Evolutionary conservation across 1,140 invertebrate species (phyloP).

Genomic region (Dinoponera quadriceps): DNA sequence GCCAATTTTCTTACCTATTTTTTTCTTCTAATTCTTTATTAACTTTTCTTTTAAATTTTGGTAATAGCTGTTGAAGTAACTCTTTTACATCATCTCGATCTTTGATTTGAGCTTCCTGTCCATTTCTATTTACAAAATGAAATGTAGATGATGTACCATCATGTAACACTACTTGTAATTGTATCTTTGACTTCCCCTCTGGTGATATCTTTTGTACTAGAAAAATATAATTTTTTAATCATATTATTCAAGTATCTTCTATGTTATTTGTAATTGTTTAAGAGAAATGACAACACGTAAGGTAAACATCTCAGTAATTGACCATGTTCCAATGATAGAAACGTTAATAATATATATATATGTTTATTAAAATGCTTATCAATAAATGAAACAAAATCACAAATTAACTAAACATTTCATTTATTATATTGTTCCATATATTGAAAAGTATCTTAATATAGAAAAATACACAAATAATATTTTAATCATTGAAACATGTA

Average conservation of each 20-base stretch:
- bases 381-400: too few species aligned
- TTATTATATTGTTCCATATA: too few species aligned
- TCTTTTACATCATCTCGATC: conserved; percentile 98
- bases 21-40: conserved; percentile 97
- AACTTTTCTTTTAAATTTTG: conserved; percentile 98
- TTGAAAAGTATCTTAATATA: too few species aligned
- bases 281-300: conserved; percentile 11
- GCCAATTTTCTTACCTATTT: conserved; percentile 85
- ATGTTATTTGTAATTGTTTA: not conserved
- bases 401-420: too few species aligned
- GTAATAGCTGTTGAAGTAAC: conserved; percentile 94
- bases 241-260: not conserved
- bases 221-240: conserved; percentile 1
- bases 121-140: conserved; percentile 97
- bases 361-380: conserved; percentile 52
- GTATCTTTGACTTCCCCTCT: conserved; percentile 98
- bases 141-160: conserved; percentile 98
- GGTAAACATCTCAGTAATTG: too few species aligned
- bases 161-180: conserved; percentile 98
- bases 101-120: conserved; percentile 92
- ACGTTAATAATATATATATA: not conserved
- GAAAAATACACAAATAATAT: too few species aligned
- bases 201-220: conserved; percentile 99
- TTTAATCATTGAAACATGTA: too few species aligned
- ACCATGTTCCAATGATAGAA: too few species aligned